Evolutionary conservation across 2,888 invertebrate genomes (phyloP).

Genomic region (Himalopsyche japonica): DNA sequence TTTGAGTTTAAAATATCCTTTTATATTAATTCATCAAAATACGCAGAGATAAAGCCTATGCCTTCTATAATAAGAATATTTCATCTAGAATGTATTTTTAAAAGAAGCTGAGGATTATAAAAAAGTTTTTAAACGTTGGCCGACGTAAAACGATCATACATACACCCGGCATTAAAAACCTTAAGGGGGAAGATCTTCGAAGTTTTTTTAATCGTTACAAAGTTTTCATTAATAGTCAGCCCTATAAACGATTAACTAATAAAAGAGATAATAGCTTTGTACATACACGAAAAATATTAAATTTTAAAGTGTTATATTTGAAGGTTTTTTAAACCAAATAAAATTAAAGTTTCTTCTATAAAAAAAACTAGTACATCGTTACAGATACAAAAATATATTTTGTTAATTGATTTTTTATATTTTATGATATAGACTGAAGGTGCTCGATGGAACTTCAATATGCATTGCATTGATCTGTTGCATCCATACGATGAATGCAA

Average conservation of each 20-base stretch:
- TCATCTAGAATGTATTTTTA: neutral
- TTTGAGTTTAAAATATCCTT: too few species aligned
- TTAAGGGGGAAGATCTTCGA: neutral
- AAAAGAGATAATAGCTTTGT: neutral
- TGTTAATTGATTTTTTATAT: too few species aligned
- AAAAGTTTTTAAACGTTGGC: neutral
- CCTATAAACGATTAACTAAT: neutral
- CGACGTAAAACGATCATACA: neutral
- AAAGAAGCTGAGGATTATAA: neutral
- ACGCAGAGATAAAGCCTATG: neutral
- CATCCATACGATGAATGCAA: too few species aligned
- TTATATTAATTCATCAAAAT: neutral
- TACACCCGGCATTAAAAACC: neutral
- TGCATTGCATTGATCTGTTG: too few species aligned
- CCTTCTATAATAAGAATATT: neutral
- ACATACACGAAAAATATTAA: neutral
- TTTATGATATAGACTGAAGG: too few species aligned
- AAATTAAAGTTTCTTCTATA: too few species aligned
- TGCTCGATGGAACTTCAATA: too few species aligned
- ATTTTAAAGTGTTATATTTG: neutral
- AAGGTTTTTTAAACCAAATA: neutral
- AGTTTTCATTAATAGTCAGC: neutral
- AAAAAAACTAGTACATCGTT: too few species aligned
- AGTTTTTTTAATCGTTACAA: neutral
- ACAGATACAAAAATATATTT: too few species aligned